Conservation (phyloP, 1,140 invertebrate species). For the Lithobius niger region DNA sequence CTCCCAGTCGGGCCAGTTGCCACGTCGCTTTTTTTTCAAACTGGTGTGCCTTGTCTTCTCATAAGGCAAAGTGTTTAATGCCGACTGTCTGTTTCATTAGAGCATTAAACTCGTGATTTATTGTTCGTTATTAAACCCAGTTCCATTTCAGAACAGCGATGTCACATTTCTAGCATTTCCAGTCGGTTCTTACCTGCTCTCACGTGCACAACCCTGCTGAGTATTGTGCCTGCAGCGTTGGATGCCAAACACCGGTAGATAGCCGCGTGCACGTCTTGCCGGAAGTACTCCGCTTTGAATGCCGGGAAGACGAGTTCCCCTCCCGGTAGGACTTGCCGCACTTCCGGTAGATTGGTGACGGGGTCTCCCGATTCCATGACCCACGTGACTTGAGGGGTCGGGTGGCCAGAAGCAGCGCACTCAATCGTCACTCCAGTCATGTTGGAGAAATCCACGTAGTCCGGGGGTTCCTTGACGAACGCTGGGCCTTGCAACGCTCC, state of each 20-base stretch:
- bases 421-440: conserved; percentile 82
- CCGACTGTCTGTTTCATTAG: too few species aligned
- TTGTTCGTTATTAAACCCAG: too few species aligned
- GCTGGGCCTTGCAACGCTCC: conserved; percentile 69
- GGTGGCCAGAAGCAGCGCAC: conserved; percentile 78
- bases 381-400: conserved; percentile 85
- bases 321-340: conserved; percentile 54
- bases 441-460: conserved; percentile 82
- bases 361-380: conserved; percentile 70
- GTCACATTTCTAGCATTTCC: too few species aligned
- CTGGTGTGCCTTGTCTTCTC: too few species aligned
- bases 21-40: too few species aligned
- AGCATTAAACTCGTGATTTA: too few species aligned
- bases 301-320: conserved; percentile 34
- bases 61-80: too few species aligned
- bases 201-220: conserved; percentile 65
- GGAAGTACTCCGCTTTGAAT: conserved; percentile 27
- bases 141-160: too few species aligned
- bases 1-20: too few species aligned
- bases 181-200: conserved; percentile 68
- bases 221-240: conserved; percentile 58
- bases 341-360: conserved; percentile 73
- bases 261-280: conserved; percentile 30
- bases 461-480: conserved; percentile 80
- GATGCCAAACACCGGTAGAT: conserved; percentile 49